A percentile compares a stretch with the other conserved stretches of the same genome.
Evolutionary conservation across 2,888 invertebrate genomes (phyloP).

Genomic region (Drosophila tripunctata): DNA sequence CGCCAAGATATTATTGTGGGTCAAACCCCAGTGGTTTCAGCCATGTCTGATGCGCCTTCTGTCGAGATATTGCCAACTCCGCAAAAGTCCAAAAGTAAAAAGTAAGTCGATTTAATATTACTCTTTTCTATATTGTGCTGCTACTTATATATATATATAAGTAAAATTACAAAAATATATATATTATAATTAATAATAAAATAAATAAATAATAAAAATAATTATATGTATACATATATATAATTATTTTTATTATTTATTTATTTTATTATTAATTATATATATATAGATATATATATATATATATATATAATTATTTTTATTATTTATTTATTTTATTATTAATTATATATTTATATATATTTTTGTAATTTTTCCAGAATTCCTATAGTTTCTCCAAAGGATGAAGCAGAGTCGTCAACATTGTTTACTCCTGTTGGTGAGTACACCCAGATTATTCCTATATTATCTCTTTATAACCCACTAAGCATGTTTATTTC

Average conservation of each 20-base stretch:
- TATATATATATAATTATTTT: background rate
- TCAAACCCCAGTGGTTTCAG: conserved; percentile 88
- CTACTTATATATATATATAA: background rate
- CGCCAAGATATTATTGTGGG: conserved; percentile 58
- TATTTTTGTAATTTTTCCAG: conserved; percentile 47
- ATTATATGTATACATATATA: background rate
- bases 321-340: conserved; percentile 19
- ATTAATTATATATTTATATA: no score
- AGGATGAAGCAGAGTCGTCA: conserved; percentile 47
- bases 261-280: no score
- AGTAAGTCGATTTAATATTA: conserved; percentile 52
- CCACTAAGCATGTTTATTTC: no score
- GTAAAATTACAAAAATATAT: conserved; percentile 3
- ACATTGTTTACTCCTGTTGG: conserved; percentile 27
- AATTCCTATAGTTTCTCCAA: conserved; percentile 75
- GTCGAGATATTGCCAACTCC: conserved; percentile 83
- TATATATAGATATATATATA: no score
- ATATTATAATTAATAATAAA: no score
- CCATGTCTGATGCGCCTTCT: conserved; percentile 88
- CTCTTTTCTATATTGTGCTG: no score
- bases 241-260: background rate
- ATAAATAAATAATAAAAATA: no score
- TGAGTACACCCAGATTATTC: conserved; percentile 44
- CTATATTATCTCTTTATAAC: no score
- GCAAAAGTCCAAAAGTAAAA: conserved; percentile 85